Percentiles rank a stretch among this genome's conserved stretches.
Evolutionary conservation across 2,797 vertebrate species (phyloP).

Genomic region (Stomatorhinus walkeri): DNA sequence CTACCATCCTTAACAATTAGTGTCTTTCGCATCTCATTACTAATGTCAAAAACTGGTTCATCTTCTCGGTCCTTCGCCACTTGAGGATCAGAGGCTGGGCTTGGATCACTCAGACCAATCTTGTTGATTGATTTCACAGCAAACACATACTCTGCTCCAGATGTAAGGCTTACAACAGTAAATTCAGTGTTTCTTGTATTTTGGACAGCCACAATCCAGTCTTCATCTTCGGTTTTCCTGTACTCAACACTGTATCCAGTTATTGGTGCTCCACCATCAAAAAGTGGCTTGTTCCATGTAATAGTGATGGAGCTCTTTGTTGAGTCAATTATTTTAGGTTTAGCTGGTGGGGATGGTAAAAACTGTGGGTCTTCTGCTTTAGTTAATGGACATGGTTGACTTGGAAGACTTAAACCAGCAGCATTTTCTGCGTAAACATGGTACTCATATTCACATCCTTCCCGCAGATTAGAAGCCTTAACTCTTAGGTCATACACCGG

Average conservation of each 20-base stretch:
- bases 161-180: slow-evolving; percentile 71
- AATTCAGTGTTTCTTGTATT: slow-evolving; percentile 81
- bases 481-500: slow-evolving; percentile 91
- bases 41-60: slow-evolving; percentile 82
- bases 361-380: slow-evolving; percentile 90
- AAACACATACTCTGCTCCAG: slow-evolving; percentile 79
- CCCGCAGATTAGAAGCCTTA: slow-evolving; percentile 84
- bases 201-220: slow-evolving; percentile 76
- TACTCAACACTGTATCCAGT: slow-evolving; percentile 88
- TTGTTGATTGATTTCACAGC: slow-evolving; percentile 87
- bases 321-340: slow-evolving; percentile 80
- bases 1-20: slow-evolving; percentile 81
- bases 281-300: slow-evolving; percentile 87
- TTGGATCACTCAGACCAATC: slow-evolving; percentile 84
- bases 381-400: slow-evolving; percentile 70
- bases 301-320: slow-evolving; percentile 77
- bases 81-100: slow-evolving; percentile 78
- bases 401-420: slow-evolving; percentile 87
- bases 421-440: slow-evolving; percentile 93
- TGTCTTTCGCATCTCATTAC: slow-evolving; percentile 89
- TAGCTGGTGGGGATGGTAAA: slow-evolving; percentile 83
- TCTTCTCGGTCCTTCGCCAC: slow-evolving; percentile 87
- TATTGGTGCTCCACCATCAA: slow-evolving; percentile 87
- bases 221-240: slow-evolving; percentile 73
- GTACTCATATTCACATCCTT: slow-evolving; percentile 93